Conservation (phyloP, 2,888 invertebrate genomes). For the Liodrosophila aerea region DNA sequence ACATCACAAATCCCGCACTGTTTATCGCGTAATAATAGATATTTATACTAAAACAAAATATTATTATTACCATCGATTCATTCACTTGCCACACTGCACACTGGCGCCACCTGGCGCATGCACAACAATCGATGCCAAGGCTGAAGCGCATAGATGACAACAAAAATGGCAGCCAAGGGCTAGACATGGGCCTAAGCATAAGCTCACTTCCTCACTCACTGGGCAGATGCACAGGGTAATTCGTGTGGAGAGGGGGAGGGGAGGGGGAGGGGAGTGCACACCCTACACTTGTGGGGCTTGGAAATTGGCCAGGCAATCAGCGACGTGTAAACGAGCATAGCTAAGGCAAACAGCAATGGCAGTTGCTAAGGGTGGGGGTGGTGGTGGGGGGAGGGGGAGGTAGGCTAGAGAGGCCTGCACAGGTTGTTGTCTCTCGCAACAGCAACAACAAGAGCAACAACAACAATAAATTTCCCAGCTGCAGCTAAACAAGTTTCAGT, state of each 20-base stretch:
- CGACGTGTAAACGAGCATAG: not conserved
- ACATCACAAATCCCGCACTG: no score
- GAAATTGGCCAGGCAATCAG: constrained; percentile 34
- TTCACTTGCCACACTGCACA: no score
- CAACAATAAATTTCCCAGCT: constrained; percentile 39
- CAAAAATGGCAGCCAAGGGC: constrained; percentile 58
- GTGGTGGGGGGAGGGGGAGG: no score
- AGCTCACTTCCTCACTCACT: no score
- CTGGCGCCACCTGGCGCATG: constrained; percentile 47
- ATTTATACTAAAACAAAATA: no score
- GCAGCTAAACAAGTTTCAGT: constrained; percentile 36
- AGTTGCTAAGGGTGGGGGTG: no score
- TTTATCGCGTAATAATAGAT: not conserved
- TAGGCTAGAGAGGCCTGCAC: no score
- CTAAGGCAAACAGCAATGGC: not conserved
- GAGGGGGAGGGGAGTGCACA: not conserved
- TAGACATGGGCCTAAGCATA: constrained; percentile 13
- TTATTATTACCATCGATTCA: no score
- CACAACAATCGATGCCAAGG: constrained; percentile 24
- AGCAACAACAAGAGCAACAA: no score
- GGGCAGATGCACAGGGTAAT: no score
- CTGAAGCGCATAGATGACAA: constrained; percentile 19
- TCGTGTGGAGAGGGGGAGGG: not conserved
- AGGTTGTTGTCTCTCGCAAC: constrained; percentile 34
- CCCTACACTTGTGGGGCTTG: constrained; percentile 56